Conservation (phyloP, 2,888 invertebrate genomes). For the Drosophila gaucha region DNA sequence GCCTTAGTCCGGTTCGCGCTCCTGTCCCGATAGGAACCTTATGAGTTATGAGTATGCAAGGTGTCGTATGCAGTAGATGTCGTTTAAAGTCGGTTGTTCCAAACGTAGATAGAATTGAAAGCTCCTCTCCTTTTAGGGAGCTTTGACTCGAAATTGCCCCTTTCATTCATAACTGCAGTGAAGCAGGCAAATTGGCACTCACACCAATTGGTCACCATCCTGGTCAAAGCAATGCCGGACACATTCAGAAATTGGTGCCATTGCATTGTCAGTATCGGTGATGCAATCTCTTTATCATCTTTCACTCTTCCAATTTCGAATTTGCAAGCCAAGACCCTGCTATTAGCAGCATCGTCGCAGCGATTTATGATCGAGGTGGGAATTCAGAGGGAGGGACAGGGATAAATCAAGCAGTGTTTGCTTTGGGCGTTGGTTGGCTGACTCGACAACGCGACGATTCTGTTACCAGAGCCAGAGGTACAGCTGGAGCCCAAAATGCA, state of each 20-base stretch:
- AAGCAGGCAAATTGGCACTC: constrained; percentile 60
- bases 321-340: constrained; percentile 55
- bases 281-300: constrained; percentile 58
- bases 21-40: constrained; percentile 31
- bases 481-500: constrained; percentile 52
- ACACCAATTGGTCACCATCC: constrained; percentile 24
- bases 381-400: no score
- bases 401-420: constrained; percentile 58
- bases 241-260: constrained; percentile 47
- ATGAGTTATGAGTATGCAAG: constrained; percentile 57
- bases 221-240: constrained; percentile 44
- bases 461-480: constrained; percentile 6
- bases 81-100: constrained; percentile 27
- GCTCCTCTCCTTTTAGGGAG: constrained; percentile 43
- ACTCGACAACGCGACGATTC: constrained; percentile 49
- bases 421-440: constrained; percentile 62
- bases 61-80: constrained; percentile 43
- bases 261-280: constrained; percentile 39
- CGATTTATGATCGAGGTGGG: no score
- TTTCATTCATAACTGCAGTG: constrained; percentile 23
- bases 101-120: constrained; percentile 53
- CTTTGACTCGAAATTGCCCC: constrained; percentile 20
- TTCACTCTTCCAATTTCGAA: constrained; percentile 28
- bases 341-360: constrained; percentile 57
- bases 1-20: constrained; percentile 29